Conservation (phyloP, 1,140 invertebrate species). For the Aleiodes sp. region DNA sequence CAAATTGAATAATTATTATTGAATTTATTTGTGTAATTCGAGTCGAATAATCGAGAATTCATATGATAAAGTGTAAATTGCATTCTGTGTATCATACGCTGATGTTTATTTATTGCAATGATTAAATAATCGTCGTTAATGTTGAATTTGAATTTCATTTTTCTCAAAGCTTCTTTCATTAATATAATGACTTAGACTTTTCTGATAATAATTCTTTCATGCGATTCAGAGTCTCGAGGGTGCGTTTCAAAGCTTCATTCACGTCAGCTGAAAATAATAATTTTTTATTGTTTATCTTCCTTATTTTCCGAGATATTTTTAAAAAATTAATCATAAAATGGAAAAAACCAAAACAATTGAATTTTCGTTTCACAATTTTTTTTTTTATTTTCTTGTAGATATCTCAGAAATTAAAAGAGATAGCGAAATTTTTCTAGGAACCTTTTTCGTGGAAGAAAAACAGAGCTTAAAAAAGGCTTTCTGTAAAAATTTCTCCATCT, state of each 20-base stretch:
- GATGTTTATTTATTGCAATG: slow-evolving; percentile 1
- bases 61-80: slow-evolving; percentile 6
- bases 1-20: no score
- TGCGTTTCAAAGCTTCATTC: not conserved
- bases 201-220: slow-evolving; percentile 14
- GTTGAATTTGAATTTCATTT: not conserved
- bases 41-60: not conserved
- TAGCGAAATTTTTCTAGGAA: no score
- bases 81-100: slow-evolving; percentile 9
- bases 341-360: no score
- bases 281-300: no score
- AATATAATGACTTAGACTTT: not conserved
- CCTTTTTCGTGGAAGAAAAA: no score
- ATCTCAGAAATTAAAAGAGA: no score
- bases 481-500: no score
- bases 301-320: no score
- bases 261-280: not conserved
- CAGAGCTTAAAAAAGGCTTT: no score
- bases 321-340: no score
- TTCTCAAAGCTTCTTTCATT: not conserved
- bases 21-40: no score
- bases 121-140: not conserved
- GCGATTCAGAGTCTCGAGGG: not conserved
- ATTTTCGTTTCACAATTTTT: not conserved
- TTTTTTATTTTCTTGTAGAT: slow-evolving; percentile 14